Percentiles rank a stretch among this genome's conserved stretches.
Conservation (phyloP, 2,797 vertebrate genomes). For the Microctenopoma steveboyesi region DNA sequence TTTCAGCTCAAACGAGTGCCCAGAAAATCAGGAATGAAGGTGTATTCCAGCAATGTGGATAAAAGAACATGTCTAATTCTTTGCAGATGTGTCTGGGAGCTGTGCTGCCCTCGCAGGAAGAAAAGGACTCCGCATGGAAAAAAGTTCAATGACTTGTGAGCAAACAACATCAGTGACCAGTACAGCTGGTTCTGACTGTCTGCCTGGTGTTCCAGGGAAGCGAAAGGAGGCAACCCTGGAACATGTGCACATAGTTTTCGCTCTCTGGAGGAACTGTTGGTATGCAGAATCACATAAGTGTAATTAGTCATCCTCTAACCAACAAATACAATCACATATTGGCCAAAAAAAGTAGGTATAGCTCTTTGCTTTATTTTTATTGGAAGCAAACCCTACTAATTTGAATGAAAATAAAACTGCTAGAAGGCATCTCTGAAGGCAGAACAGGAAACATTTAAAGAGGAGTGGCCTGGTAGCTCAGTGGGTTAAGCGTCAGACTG, state of each 20-base stretch:
- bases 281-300: conserved; percentile 48
- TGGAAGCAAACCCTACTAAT: conserved; percentile 12
- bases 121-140: conserved; percentile 44
- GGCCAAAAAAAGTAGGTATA: background rate
- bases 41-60: conserved; percentile 81
- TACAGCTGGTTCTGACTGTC: conserved; percentile 72
- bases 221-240: conserved; percentile 41
- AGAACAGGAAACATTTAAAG: conserved; percentile 43
- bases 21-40: conserved; percentile 52
- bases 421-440: conserved; percentile 5
- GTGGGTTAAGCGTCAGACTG: too few species aligned
- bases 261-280: conserved; percentile 59
- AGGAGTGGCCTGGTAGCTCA: background rate
- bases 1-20: conserved; percentile 43
- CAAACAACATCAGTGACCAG: conserved; percentile 66
- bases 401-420: conserved; percentile 10
- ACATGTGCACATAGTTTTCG: conserved; percentile 60
- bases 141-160: conserved; percentile 65
- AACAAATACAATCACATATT: conserved; percentile 20
- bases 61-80: conserved; percentile 80
- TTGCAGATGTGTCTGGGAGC: conserved; percentile 81
- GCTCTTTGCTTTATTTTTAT: conserved; percentile 7
- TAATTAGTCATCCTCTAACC: conserved; percentile 39
- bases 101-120: conserved; percentile 51
- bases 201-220: conserved; percentile 45